Evolutionary conservation across 2,113 vertebrate genomes (phyloP), one percentile per base, ranked within the genome.

Genomic region (Mungos mungo): DNA sequence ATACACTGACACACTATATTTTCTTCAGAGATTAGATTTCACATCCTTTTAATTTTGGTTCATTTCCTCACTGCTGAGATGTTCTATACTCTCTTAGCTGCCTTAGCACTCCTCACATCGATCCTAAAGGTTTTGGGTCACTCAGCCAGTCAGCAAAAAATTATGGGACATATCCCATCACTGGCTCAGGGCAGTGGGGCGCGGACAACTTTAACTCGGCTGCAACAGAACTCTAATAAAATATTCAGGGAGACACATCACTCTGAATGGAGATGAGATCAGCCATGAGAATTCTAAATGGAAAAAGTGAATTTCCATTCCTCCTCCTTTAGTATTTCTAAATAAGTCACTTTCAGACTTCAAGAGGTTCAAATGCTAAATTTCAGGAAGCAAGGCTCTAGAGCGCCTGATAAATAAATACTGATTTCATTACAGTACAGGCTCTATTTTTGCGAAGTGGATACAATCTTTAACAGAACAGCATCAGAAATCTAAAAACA

Each of bases 271-370:
- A 96, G 68, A 94, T 88, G 81, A 87, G 57, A 84, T 87, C 54
- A 74, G 63, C 87, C 63, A 79, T 0, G 11, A 94, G 68, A 97
- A 97, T 94, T 97, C 54, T 79, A 97, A 96, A 91, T 80, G 93
- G 60, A 85, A 94, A 96, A 97, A 93, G 50, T 85, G 69, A 90
- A 97, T 95, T 97, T 97, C 81, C 77, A 83, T 95, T 89, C 38
- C 85, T 76, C 41, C 29, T 97, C 25, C 76, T 94, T 95, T 82
- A 68, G 47, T 90, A 90, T 88, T 91, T 94, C 95, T 94, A 88
- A 96, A 93, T 95, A 71, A 97, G 85, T 88, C n/a, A 74, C 86
- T 95, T 93, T 91, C 85, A 93, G 95, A 6, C 60, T 93, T 96
- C 47, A 83, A 95, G 76, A 96, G 29, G 41, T 97, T 60, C 33